Evolutionary conservation across 1,140 invertebrate genomes (phyloP).

Genomic region (Trinorchestia longiramus): DNA sequence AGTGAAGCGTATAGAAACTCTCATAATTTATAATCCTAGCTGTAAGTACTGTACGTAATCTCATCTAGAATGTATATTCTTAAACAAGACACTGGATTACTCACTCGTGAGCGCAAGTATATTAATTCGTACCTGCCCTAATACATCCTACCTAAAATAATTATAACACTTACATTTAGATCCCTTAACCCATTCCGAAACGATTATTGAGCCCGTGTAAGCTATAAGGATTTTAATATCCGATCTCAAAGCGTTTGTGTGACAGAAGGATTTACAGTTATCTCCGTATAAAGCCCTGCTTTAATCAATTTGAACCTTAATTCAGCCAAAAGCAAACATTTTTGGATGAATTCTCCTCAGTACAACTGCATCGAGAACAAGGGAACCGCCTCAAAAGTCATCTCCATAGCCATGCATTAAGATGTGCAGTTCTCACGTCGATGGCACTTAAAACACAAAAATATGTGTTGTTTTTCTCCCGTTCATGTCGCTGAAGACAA

Average conservation of each 20-base stretch:
- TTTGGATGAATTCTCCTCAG: background rate
- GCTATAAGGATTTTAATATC: background rate
- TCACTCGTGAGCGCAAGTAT: background rate
- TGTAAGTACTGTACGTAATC: background rate
- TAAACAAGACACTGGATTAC: background rate
- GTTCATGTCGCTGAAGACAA: background rate
- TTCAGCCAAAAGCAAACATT: background rate
- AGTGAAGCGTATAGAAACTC: constrained; percentile 40
- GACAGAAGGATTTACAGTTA: background rate
- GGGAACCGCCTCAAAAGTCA: background rate
- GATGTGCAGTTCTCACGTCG: background rate
- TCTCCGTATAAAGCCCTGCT: no score
- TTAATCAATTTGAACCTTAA: background rate
- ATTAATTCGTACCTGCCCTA: background rate
- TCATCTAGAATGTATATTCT: background rate
- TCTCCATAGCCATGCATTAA: background rate
- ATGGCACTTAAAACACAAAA: background rate
- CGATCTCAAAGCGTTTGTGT: background rate
- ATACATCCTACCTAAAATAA: background rate
- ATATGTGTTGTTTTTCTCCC: background rate
- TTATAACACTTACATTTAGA: background rate
- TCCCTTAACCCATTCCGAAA: background rate
- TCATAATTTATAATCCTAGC: constrained; percentile 1
- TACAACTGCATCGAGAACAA: background rate
- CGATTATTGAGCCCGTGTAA: background rate